Conservation (phyloP, 2,888 invertebrate species). For the Glyphotaelius pellucidus region DNA sequence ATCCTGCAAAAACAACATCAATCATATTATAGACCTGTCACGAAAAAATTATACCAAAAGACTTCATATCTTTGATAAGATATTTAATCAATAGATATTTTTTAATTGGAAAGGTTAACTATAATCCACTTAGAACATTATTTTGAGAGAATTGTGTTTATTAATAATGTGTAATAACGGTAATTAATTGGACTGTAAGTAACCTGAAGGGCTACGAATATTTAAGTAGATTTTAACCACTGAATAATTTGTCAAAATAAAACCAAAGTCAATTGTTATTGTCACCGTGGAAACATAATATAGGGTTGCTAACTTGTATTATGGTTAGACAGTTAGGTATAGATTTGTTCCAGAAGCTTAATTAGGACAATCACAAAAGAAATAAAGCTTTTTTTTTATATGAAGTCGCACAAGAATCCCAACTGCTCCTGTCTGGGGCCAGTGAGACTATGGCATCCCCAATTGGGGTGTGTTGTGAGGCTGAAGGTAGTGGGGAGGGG, state of each 20-base stretch:
- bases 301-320: neutral
- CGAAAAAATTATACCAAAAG: neutral
- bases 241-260: neutral
- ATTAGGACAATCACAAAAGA: neutral
- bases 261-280: neutral
- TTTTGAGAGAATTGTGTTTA: neutral
- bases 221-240: neutral
- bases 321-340: neutral
- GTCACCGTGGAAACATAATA: neutral
- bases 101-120: neutral
- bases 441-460: no score
- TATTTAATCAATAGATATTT: neutral
- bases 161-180: no score
- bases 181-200: neutral
- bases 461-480: no score
- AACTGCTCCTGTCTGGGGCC: no score
- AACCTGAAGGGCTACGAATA: neutral
- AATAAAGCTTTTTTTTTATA: no score
- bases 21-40: neutral
- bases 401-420: no score
- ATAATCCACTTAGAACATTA: neutral
- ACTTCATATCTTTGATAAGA: neutral
- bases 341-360: neutral
- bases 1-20: slow-evolving; percentile 67
- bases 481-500: no score